Base-by-base conservation (phyloP, 2,888 invertebrate genomes). In the Coelinius sp. region DNA sequence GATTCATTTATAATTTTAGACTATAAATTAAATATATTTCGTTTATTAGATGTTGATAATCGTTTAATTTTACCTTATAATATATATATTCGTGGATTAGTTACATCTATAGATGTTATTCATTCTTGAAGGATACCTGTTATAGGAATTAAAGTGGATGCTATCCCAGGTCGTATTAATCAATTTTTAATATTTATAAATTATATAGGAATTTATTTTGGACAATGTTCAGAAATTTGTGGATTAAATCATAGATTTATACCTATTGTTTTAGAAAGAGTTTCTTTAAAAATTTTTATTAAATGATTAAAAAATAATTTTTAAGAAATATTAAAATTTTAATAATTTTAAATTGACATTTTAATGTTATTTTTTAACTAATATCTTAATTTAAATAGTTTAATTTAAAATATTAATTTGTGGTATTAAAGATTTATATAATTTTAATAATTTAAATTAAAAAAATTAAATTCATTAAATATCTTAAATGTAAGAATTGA, bases 181-280 rank as follows among this genome's bases (percentile, higher is more conserved):
- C 92, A 92, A 92, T 89, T 88, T 83, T 90, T 88, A 80, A 90
- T 73, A 22, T 6, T 12, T 44, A 93, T 91, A 80, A 92, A 90
- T 77, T 91, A 91, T 1, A 89, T 92, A 0, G 93, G 93, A 52
- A 80, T 93, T 84, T 92, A 90, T 88, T 94, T 88, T 88, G 93
- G 94, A 0, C 93, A 94, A 91, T 94, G 94, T 85, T 94, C 94
- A 79, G 94, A 94, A 91, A 94, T 94, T 89, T 94, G 94, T 89
- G 94, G 94, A 0, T 91, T 92, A 68, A 94, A 94, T 85, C 94
- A 94, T 86, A 93, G 93, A 73, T 94, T 94, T 91, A 94, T 94
- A 89, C 94, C 93, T 35, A 93, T 94, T 90, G 90, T 91, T 73
- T 86, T 92, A 81, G 92, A 93, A 91, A 90, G 89, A 82, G 89